Evolutionary conservation across 2,113 vertebrate genomes (phyloP), one percentile per base, ranked within the genome.

Genomic region (Tiliqua scincoides): DNA sequence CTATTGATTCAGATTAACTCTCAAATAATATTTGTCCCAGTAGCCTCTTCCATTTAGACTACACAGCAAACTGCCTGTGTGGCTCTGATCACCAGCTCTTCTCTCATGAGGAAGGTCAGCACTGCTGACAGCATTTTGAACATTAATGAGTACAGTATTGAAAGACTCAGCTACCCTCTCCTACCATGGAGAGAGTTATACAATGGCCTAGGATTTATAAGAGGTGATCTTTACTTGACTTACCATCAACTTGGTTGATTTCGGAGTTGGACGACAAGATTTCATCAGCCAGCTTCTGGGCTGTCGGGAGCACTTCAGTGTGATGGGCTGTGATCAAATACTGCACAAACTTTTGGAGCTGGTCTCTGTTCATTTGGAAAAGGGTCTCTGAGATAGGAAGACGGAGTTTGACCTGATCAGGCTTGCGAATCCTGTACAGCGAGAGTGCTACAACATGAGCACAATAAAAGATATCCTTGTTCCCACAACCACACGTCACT

Each of bases 311-410:
- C 92, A 99, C 99, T 96, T 99, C 99, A 0, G 99, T 99, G 97
- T 99, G 99, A 91, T 99, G 99, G 40, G 99, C 99, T 0, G 99
- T 99, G 95, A 99, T 99, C 94, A 99, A 96, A 95, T 99, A 99
- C 95, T 99, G 99, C 90, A 99, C 98, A 96, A 99, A 97, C 96
- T 99, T 99, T 96, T 99, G 99, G 91, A 99, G 97, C 96, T 99
- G 99, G 95, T 99, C 99, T 89, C 99, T 96, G 96, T 99, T 99
- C 98, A 99, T 99, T 96, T 99, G 99, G 96, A 99, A 99, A 95
- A 99, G 97, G 81, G 99, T 99, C 96, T 99, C 99, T 86, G 99
- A 99, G 95, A 99, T 99, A 93, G 99, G 99, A 96, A 99, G 96
- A 96, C 99, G 97, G 84, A 99, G 96, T 97, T 99, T 99, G 93